These are phyloP conservation scores for Nysson spinosus DNA, from an alignment of 2,888 invertebrate species.

Conservation along the genomic window DNA sequence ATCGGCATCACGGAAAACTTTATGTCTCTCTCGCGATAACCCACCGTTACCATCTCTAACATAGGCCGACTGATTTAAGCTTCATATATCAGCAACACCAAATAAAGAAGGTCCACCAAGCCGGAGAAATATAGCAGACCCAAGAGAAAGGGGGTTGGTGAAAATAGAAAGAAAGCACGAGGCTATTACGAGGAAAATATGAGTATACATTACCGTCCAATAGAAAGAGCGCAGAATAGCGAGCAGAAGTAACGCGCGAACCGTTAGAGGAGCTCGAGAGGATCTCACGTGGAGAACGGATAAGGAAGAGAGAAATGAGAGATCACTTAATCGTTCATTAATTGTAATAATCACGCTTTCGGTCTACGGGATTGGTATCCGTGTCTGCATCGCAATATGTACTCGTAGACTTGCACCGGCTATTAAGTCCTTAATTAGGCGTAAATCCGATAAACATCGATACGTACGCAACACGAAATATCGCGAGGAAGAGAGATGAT, in stretches of 20 bases:
- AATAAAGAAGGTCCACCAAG: too few species aligned
- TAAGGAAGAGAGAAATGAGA: background rate
- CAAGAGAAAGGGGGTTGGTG: constrained; percentile 4
- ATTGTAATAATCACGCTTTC: constrained; percentile 49
- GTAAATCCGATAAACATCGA: constrained; percentile 57
- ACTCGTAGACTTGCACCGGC: constrained; percentile 12
- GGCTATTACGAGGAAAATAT: constrained; percentile 45
- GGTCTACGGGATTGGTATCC: constrained; percentile 5
- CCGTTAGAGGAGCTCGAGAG: constrained; percentile 59
- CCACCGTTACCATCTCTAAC: constrained; percentile 39
- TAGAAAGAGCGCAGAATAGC: constrained; percentile 41
- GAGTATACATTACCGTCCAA: constrained; percentile 53
- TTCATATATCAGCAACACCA: constrained; percentile 33
- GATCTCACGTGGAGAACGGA: constrained; percentile 35
- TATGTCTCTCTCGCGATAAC: constrained; percentile 24
- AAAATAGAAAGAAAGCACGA: constrained; percentile 3
- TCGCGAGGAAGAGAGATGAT: constrained; percentile 9
- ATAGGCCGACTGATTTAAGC: constrained; percentile 50
- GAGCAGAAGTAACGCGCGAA: constrained; percentile 42
- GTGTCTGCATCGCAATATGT: constrained; percentile 12
- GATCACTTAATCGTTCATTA: constrained; percentile 53
- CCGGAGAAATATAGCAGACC: background rate
- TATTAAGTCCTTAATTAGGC: constrained; percentile 58
- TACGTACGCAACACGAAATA: constrained; percentile 6
- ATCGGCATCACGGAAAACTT: constrained; percentile 24